Evolutionary conservation across 1,140 invertebrate genomes (phyloP).

Genomic region (Platyscapa corneri): DNA sequence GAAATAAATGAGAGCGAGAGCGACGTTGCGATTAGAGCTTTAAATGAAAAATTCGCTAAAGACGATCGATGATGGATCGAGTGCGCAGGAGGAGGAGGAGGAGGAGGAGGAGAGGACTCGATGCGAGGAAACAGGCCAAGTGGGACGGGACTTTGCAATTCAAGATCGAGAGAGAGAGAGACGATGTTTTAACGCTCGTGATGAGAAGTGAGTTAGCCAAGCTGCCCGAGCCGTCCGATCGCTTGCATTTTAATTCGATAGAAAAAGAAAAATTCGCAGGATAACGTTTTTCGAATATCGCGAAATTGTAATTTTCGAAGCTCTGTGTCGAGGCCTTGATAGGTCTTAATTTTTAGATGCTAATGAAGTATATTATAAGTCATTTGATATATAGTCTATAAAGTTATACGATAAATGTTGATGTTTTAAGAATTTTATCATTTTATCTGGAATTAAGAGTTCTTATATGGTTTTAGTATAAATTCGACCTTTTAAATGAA

Average conservation of each 20-base stretch:
- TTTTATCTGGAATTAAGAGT: constrained; percentile 46
- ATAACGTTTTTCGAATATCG: constrained; percentile 39
- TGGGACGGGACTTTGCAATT: too few relatives aligned
- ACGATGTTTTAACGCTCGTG: too few relatives aligned
- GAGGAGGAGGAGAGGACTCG: too few relatives aligned
- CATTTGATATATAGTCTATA: constrained; percentile 55
- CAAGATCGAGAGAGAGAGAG: too few relatives aligned
- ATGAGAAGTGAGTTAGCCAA: too few relatives aligned
- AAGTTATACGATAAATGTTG: constrained; percentile 52
- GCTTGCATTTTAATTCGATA: background rate
- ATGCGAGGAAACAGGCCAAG: too few relatives aligned
- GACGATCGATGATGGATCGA: too few relatives aligned
- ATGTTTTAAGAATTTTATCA: constrained; percentile 55
- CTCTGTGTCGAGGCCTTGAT: background rate
- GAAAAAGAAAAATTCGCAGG: background rate
- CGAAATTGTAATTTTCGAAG: background rate
- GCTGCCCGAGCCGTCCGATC: background rate
- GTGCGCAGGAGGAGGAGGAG: too few relatives aligned
- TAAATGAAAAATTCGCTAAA: too few relatives aligned
- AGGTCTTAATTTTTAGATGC: constrained; percentile 39
- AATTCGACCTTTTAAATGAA: constrained; percentile 27
- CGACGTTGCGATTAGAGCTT: background rate
- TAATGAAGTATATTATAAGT: constrained; percentile 49
- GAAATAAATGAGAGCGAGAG: background rate
- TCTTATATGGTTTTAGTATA: constrained; percentile 43